Evolutionary conservation across 2,888 invertebrate species (phyloP).

Genomic region (Agrochola macilenta): DNA sequence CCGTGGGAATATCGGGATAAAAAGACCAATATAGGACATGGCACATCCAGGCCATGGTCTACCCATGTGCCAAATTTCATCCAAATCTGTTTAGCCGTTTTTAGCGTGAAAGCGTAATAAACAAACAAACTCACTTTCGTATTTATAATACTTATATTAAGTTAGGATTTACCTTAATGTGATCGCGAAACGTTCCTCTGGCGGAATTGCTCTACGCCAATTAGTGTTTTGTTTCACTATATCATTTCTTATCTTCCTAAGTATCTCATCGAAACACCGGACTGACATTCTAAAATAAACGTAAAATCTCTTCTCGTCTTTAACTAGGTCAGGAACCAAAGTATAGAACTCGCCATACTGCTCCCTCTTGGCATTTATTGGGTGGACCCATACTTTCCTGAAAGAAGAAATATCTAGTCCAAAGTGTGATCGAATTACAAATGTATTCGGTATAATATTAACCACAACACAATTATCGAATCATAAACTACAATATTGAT

Average conservation of each 20-base stretch:
- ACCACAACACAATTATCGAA: no score
- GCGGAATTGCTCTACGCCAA: slow-evolving; percentile 1
- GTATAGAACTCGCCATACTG: not conserved
- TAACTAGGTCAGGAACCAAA: not conserved
- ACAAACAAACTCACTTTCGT: no score
- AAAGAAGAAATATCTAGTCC: not conserved
- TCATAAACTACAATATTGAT: no score
- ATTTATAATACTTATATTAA: no score
- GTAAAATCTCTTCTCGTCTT: not conserved
- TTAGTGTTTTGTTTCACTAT: not conserved
- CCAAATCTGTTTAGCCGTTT: no score
- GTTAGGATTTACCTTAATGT: no score
- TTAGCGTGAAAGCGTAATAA: no score
- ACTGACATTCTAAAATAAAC: not conserved
- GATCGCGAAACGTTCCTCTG: not conserved
- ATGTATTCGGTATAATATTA: no score
- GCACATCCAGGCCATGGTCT: no score
- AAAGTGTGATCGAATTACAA: not conserved
- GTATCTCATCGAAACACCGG: not conserved
- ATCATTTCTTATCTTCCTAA: not conserved
- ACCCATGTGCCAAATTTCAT: no score
- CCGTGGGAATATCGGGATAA: no score
- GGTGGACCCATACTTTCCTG: not conserved
- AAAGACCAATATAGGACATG: no score
- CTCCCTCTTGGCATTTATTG: not conserved